A percentile compares a stretch with the other conserved stretches of the same genome.
Conservation (phyloP, 92 coral and sea anemone genomes). For the Epizoanthus illoricatus region DNA sequence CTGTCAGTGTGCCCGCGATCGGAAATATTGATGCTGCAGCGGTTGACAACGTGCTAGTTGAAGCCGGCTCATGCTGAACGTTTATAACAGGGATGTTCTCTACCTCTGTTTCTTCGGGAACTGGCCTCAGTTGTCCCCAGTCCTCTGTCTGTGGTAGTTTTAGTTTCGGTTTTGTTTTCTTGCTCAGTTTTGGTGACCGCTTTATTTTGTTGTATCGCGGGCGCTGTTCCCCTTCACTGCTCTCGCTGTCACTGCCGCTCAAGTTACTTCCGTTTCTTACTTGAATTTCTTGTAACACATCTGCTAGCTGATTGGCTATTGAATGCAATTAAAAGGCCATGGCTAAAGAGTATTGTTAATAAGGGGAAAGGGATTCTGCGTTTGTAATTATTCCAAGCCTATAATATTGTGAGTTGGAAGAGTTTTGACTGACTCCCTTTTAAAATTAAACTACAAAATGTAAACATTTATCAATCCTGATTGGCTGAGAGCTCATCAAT, state of each 20-base stretch:
- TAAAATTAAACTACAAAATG: too few relatives aligned
- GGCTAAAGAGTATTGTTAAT: too few relatives aligned
- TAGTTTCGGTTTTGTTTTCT: slow-evolving; percentile 10
- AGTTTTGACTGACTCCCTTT: too few relatives aligned
- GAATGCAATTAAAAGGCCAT: too few relatives aligned
- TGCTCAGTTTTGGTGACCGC: background rate
- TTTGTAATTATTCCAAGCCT: too few relatives aligned
- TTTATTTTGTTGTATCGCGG: slow-evolving; percentile 10
- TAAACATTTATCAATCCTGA: too few relatives aligned
- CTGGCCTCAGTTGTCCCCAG: background rate
- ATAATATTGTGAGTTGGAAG: too few relatives aligned
- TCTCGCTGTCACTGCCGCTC: slow-evolving; percentile 21
- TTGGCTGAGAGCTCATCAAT: too few relatives aligned
- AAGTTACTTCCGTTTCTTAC: slow-evolving; percentile 50
- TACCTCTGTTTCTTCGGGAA: slow-evolving; percentile 19
- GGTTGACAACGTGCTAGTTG: slow-evolving; percentile 14
- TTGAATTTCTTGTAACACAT: slow-evolving; percentile 59
- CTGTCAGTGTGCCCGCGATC: slow-evolving; percentile 21
- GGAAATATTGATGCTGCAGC: slow-evolving; percentile 21
- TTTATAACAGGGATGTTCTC: background rate
- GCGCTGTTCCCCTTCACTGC: slow-evolving; percentile 7
- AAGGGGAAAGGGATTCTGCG: too few relatives aligned
- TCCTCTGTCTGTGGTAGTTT: slow-evolving; percentile 1
- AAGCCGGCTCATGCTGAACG: background rate
- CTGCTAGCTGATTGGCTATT: slow-evolving; percentile 67